Evolutionary conservation across 2,797 vertebrate species (phyloP).

Genomic region (Threskiornis aethiopicus): DNA sequence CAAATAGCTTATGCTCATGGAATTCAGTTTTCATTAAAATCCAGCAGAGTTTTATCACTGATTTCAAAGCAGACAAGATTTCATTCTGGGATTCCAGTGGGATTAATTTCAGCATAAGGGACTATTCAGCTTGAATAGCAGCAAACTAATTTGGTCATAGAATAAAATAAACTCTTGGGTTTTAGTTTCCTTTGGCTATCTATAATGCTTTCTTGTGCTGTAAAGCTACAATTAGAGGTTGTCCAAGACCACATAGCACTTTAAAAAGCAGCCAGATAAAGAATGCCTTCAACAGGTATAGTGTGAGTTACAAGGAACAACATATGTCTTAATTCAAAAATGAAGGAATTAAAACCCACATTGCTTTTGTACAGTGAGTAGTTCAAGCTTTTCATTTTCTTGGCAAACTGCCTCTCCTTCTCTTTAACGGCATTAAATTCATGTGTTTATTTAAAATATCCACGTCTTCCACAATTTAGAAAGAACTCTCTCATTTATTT

Average conservation of each 20-base stretch:
- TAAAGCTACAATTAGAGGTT: neutral
- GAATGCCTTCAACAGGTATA: neutral
- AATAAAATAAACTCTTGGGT: neutral
- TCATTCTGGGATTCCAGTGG: neutral
- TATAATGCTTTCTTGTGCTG: neutral
- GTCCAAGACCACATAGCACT: neutral
- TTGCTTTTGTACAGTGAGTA: neutral
- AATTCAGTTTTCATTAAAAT: neutral
- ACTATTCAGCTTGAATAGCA: neutral
- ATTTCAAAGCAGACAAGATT: neutral
- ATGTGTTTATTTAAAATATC: constrained; percentile 29
- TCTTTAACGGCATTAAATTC: neutral
- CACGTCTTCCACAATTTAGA: constrained; percentile 6
- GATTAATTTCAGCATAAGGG: neutral
- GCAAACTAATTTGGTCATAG: neutral
- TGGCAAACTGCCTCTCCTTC: constrained; percentile 1
- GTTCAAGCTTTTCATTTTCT: constrained; percentile 14
- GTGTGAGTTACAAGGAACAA: neutral
- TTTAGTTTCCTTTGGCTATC: neutral
- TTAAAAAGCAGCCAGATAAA: constrained; percentile 20
- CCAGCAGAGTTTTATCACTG: neutral
- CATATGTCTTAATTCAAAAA: neutral
- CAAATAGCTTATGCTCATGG: neutral
- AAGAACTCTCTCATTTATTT: constrained; percentile 21
- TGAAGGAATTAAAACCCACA: constrained; percentile 1